Base-by-base conservation (phyloP, 2,797 vertebrate species). In the Micromesistius poutassou region DNA sequence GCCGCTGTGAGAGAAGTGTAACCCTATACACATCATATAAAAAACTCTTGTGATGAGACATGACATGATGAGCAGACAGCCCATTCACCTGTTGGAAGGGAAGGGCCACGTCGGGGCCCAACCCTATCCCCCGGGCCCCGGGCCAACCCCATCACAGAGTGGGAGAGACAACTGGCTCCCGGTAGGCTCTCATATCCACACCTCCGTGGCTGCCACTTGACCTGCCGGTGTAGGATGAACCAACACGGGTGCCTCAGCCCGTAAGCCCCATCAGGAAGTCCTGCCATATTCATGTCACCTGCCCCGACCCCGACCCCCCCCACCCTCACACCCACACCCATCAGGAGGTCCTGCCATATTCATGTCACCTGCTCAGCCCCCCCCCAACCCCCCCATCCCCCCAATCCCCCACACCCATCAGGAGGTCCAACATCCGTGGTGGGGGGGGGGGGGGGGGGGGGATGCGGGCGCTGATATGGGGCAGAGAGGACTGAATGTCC, bases 21-120 rank as follows among this genome's bases (percentile, higher is more conserved):
- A 66, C 62, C 4, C 10, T 28, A 74, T 77, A 77, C 73, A 19
- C 73, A 74, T 68, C 70, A 30, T 46, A 79, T 73, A 77, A 79
- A 50, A n/a, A 75, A 10, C 25, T n/a, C 25, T 14, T 28, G 40
- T 81, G 75, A 76, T n/a, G 19, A 7, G 31, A 66, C 62, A 28
- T 28, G 62, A 66, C 62, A 62, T 62, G 46, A 55, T 22, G 55
- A 62, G 55, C 22, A 5, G 55, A n/a, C 55, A n/a, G 22, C 55
- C 55, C 55, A 62, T 25, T 62, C 55, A 62, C 55, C 55, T 62
- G 55, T 62, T 25, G 22, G 55, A 8, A 62, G 55, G 55, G 55
- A n/a, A 62, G 55, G 55, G 46, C 16, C 46, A 12, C 14, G 46
- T 4, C 16, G 3, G 50, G 50, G 62, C 62, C 62, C n/a, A 66